phyloP scores from a whole-genome alignment of 1,140 invertebrate genomes.

The Drosophila littoralis region DNA sequence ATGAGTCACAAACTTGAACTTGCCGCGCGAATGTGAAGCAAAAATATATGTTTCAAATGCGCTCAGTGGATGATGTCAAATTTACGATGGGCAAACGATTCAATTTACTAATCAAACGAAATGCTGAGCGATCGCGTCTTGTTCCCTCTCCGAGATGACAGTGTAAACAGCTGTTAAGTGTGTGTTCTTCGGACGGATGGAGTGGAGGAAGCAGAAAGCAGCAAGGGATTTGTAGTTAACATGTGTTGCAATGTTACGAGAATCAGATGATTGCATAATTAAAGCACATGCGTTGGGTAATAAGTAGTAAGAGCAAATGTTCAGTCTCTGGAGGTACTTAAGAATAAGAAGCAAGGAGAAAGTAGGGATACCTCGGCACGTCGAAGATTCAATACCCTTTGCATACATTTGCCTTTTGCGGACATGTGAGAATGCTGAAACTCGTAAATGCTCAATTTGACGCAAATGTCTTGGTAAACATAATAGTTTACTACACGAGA shows the following conservation, averaged over 20 bases:
- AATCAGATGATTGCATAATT: slow-evolving; percentile 11
- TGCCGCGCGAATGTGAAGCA: slow-evolving; percentile 34
- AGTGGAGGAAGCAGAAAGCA: neutral
- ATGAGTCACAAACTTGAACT: slow-evolving; percentile 80
- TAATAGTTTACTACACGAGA: no score
- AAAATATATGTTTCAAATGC: slow-evolving; percentile 16
- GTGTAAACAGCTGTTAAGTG: slow-evolving; percentile 36
- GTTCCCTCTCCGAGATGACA: slow-evolving; percentile 22
- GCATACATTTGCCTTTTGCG: no score
- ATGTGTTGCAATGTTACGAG: neutral
- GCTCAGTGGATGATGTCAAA: slow-evolving; percentile 43
- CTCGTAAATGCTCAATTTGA: no score
- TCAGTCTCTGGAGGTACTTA: neutral
- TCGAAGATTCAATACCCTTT: no score
- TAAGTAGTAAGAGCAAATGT: neutral
- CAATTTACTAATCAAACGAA: slow-evolving; percentile 48
- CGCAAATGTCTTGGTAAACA: no score
- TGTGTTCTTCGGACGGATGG: neutral
- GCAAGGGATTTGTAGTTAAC: slow-evolving; percentile 27
- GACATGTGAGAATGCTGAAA: no score
- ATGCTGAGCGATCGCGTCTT: slow-evolving; percentile 33
- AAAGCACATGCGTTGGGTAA: neutral
- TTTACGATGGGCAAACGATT: slow-evolving; percentile 34
- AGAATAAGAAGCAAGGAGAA: neutral
- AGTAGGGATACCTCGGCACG: no score